Conservation (phyloP, 2,797 vertebrate genomes). For the Clamator glandarius region DNA sequence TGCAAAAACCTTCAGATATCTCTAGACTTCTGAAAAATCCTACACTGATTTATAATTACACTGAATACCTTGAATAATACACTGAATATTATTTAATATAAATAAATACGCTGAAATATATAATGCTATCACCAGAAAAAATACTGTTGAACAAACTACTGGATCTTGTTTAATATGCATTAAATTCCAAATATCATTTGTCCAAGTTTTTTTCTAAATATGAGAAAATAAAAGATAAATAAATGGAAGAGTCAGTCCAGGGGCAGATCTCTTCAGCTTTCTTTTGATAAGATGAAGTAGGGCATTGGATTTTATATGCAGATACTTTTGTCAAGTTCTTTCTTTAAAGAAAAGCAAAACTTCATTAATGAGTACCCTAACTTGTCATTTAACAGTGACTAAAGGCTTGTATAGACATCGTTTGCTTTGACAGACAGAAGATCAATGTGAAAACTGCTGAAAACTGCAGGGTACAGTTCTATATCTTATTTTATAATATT, state of each 20-base stretch:
- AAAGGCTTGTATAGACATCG: not conserved
- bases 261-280: not conserved
- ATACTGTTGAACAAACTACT: not conserved
- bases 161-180: not conserved
- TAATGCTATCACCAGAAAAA: not conserved
- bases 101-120: not conserved
- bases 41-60: not conserved
- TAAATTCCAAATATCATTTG: not conserved
- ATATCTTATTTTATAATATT: not conserved
- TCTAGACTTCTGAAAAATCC: not conserved
- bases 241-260: not conserved
- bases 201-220: not conserved
- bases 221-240: not conserved
- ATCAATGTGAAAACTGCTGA: not conserved
- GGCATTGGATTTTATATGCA: not conserved
- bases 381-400: fast-evolving
- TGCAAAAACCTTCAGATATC: not conserved
- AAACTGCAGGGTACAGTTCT: not conserved
- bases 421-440: not conserved
- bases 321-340: not conserved
- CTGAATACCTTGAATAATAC: too few relatives aligned
- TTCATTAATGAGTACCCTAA: not conserved
- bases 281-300: not conserved
- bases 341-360: not conserved
- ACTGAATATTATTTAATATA: too few relatives aligned